Evolutionary conservation across 2,797 vertebrate species (phyloP).

Genomic region (Apogon talboti): DNA sequence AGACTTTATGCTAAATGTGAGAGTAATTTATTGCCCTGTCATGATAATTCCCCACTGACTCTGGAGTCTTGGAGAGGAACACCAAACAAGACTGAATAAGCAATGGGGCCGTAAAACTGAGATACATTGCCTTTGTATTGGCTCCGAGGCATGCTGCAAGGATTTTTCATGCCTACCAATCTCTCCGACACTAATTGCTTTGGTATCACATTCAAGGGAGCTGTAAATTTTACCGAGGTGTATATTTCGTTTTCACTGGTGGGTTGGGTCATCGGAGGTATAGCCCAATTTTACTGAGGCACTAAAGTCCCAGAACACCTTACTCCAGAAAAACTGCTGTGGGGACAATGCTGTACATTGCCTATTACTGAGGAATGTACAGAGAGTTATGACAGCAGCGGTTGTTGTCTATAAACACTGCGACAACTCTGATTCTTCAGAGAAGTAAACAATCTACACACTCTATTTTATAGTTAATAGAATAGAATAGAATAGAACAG

Average conservation of each 20-base stretch:
- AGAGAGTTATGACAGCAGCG: conserved; percentile 23
- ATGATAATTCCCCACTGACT: conserved; percentile 75
- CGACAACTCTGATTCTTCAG: conserved; percentile 8
- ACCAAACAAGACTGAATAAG: conserved; percentile 83
- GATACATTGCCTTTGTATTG: conserved; percentile 82
- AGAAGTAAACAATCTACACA: neutral
- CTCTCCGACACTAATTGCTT: conserved; percentile 86
- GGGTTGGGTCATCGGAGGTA: conserved; percentile 69
- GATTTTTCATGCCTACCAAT: conserved; percentile 84
- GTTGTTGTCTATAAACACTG: conserved; percentile 21
- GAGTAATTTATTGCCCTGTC: conserved; percentile 80
- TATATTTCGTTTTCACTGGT: conserved; percentile 75
- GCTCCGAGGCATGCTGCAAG: conserved; percentile 74
- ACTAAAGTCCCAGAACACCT: conserved; percentile 72
- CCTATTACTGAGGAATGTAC: conserved; percentile 46
- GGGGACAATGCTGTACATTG: conserved; percentile 51
- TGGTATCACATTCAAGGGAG: conserved; percentile 83
- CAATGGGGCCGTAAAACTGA: conserved; percentile 80
- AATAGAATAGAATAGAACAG: conserved; percentile 4
- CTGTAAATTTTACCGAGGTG: conserved; percentile 82
- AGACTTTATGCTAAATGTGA: conserved; percentile 78
- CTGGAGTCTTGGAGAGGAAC: conserved; percentile 69
- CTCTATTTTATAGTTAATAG: neutral
- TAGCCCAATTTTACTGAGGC: conserved; percentile 70
- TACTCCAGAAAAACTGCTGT: conserved; percentile 53